Evolutionary conservation across 1,140 invertebrate genomes (phyloP).

Genomic region (Cydia splendana): DNA sequence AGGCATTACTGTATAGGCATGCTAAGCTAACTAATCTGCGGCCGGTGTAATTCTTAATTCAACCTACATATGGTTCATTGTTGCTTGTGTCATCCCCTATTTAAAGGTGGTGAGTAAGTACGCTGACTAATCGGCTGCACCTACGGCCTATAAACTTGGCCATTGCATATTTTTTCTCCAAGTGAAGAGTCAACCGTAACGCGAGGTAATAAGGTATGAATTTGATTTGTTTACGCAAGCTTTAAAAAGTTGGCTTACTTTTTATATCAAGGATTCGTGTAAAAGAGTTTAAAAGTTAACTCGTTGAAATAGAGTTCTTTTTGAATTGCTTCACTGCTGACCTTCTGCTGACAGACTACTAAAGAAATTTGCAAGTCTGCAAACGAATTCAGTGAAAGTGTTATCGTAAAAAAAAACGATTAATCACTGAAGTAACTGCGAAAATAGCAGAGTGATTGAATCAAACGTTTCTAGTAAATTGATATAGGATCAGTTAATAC

Average conservation of each 20-base stretch:
- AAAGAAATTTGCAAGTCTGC: conserved; percentile 41
- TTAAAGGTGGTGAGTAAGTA: conserved; percentile 13
- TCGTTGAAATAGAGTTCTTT: background rate
- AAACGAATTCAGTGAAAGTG: conserved; percentile 44
- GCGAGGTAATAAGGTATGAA: background rate
- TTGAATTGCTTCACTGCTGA: background rate
- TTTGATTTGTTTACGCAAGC: background rate
- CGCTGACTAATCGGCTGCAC: conserved; percentile 66
- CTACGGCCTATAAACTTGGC: conserved; percentile 47
- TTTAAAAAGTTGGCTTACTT: conserved; percentile 12
- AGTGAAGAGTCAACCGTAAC: conserved; percentile 30
- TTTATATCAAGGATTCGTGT: background rate
- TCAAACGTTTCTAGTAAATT: background rate
- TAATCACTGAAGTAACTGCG: conserved; percentile 10
- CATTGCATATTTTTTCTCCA: conserved; percentile 27
- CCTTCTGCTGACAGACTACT: background rate
- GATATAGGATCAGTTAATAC: too few species aligned
- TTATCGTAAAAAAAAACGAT: conserved; percentile 36
- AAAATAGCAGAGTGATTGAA: background rate
- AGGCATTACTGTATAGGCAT: conserved; percentile 14
- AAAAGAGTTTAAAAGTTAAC: background rate
- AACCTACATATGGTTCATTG: background rate
- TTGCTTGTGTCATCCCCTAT: background rate
- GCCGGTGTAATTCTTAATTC: background rate
- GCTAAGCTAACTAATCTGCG: conserved; percentile 3